Conservation (phyloP, 1,140 invertebrate genomes). For the Arctopsyche grandis region DNA sequence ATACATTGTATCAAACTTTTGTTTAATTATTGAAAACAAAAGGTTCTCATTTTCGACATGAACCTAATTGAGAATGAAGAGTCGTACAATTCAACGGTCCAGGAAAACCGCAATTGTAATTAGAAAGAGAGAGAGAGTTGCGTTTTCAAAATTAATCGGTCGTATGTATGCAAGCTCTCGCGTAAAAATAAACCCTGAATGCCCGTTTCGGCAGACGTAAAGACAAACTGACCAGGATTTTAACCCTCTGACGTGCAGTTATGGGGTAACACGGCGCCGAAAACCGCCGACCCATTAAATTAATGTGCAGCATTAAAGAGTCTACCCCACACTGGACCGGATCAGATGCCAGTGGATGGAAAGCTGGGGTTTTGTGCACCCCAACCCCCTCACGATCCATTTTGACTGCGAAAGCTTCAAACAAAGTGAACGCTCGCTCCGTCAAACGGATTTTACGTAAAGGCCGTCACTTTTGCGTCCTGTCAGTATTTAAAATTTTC, state of each 20-base stretch:
- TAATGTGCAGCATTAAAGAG: slow-evolving; percentile 40
- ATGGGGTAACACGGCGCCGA: slow-evolving; percentile 25
- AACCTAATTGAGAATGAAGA: no score
- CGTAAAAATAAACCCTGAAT: slow-evolving; percentile 3
- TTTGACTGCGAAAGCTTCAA: neutral
- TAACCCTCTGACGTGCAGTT: slow-evolving; percentile 28
- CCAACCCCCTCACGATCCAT: neutral
- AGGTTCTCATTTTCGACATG: no score
- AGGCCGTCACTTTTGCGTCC: no score
- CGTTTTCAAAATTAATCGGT: slow-evolving; percentile 11
- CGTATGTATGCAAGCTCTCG: slow-evolving; percentile 10
- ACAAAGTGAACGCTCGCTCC: slow-evolving; percentile 2
- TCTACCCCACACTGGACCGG: neutral
- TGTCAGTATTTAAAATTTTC: no score
- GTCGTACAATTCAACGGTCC: neutral
- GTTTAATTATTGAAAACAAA: no score
- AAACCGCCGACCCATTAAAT: slow-evolving; percentile 37
- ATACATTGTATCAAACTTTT: no score
- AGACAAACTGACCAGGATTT: slow-evolving; percentile 27
- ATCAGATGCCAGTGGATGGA: neutral
- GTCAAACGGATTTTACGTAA: slow-evolving; percentile 1
- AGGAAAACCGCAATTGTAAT: neutral
- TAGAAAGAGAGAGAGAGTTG: neutral
- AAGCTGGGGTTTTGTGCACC: no score
- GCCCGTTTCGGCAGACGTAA: slow-evolving; percentile 2